A percentile compares a stretch with the other conserved stretches of the same genome.
These are phyloP conservation scores for Parazoanthus swiftii DNA, from an alignment of 92 coral and sea anemone genomes.

Conservation along the genomic window DNA sequence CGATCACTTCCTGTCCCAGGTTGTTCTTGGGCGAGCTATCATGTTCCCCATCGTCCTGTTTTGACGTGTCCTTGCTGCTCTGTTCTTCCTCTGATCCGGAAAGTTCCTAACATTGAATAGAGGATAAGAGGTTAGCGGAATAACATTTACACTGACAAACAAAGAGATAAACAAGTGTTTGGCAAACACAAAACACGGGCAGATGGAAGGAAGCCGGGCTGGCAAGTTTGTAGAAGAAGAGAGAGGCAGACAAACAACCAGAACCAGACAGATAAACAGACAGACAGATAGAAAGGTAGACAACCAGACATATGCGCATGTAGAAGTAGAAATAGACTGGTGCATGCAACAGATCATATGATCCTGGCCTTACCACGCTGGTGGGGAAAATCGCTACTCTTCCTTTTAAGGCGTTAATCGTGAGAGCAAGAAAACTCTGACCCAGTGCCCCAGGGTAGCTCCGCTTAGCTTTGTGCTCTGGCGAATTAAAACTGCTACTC, in stretches of 20 bases:
- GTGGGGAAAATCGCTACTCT: slow-evolving; percentile 81
- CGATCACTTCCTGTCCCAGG: slow-evolving; percentile 66
- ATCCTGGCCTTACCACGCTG: slow-evolving; percentile 56
- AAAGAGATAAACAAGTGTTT: neutral
- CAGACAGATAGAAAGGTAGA: neutral
- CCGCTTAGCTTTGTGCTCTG: slow-evolving; percentile 65
- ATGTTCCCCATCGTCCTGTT: slow-evolving; percentile 24
- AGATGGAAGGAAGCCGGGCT: neutral
- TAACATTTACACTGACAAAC: neutral
- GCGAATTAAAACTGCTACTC: slow-evolving; percentile 82
- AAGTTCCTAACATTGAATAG: neutral
- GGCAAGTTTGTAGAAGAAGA: too few species aligned
- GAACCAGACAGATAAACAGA: neutral
- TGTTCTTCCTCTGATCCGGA: neutral
- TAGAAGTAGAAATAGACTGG: slow-evolving; percentile 1
- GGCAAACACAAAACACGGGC: neutral
- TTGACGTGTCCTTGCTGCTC: neutral
- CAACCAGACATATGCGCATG: neutral
- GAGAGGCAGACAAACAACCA: neutral
- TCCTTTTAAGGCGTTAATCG: slow-evolving; percentile 72
- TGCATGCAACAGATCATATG: neutral
- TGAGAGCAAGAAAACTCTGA: slow-evolving; percentile 74
- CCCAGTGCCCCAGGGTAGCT: slow-evolving; percentile 55
- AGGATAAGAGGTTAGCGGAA: neutral
- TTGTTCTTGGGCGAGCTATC: neutral